These are phyloP conservation scores for Adoxophyes honmai DNA, from an alignment of 1,140 invertebrate genomes.

Conservation along the genomic window DNA sequence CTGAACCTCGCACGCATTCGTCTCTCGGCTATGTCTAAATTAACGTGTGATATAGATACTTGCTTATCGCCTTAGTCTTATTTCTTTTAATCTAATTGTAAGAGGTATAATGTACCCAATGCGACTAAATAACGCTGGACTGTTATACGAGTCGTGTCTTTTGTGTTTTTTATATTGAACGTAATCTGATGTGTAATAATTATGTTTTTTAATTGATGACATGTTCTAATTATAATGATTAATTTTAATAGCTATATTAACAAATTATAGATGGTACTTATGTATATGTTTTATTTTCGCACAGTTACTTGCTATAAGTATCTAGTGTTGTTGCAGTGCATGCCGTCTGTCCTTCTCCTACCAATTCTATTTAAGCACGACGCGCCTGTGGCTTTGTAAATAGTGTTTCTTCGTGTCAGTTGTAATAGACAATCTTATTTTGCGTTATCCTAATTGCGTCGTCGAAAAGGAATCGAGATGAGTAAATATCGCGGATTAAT, in stretches of 20 bases:
- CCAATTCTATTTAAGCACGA: neutral
- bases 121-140: slow-evolving; percentile 1
- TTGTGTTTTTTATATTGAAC: slow-evolving; percentile 7
- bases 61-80: neutral
- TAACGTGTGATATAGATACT: slow-evolving; percentile 15
- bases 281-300: slow-evolving; percentile 6
- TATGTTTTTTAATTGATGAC: slow-evolving; percentile 6
- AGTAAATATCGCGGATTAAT: slow-evolving; percentile 11
- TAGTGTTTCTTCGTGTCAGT: neutral
- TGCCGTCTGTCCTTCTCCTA: neutral
- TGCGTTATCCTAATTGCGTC: neutral
- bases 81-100: neutral
- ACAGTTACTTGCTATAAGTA: slow-evolving; percentile 3
- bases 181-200: slow-evolving; percentile 2
- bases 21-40: slow-evolving; percentile 10
- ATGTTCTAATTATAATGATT: slow-evolving; percentile 10
- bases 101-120: no score
- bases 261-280: slow-evolving; percentile 15
- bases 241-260: slow-evolving; percentile 10
- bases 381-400: neutral
- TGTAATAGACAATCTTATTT: neutral
- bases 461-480: neutral
- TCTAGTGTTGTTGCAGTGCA: neutral
- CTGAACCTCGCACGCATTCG: neutral
- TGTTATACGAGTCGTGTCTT: neutral